Conservation (phyloP, 2,113 vertebrate species). For the Bubo bubo region DNA sequence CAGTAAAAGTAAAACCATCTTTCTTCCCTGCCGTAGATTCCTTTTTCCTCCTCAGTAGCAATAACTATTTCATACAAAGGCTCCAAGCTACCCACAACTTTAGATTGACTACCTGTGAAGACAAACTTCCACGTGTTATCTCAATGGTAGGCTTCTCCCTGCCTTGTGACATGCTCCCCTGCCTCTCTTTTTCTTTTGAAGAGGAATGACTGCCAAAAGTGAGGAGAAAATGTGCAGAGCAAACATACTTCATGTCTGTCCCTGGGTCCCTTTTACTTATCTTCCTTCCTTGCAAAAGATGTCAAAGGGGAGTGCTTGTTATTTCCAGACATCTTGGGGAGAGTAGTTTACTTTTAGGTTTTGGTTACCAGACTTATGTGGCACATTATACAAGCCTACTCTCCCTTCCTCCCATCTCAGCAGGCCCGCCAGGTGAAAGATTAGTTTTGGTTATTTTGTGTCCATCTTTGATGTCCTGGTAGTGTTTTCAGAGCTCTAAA, state of each 20-base stretch:
- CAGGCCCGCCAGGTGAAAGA: neutral
- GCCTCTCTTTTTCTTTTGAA: neutral
- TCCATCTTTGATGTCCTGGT: neutral
- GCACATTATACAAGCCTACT: neutral
- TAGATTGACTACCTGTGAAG: neutral
- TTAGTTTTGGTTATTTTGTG: neutral
- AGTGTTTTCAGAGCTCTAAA: neutral
- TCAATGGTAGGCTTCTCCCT: neutral
- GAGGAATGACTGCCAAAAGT: neutral
- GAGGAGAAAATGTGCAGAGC: neutral
- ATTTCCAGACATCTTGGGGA: neutral
- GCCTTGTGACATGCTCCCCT: neutral
- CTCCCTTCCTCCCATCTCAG: neutral
- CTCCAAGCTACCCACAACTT: neutral
- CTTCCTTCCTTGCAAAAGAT: neutral
- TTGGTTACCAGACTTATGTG: neutral
- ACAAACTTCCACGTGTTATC: neutral
- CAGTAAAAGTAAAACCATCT: neutral
- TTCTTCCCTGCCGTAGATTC: neutral
- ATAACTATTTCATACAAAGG: neutral
- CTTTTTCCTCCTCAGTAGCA: neutral
- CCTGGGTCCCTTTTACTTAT: neutral
- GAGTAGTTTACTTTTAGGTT: neutral
- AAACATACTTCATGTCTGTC: neutral
- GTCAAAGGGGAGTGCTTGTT: neutral